These are phyloP conservation scores for Cynodonichthys magdalenae DNA, from an alignment of 2,797 vertebrate species.

Conservation along the genomic window DNA sequence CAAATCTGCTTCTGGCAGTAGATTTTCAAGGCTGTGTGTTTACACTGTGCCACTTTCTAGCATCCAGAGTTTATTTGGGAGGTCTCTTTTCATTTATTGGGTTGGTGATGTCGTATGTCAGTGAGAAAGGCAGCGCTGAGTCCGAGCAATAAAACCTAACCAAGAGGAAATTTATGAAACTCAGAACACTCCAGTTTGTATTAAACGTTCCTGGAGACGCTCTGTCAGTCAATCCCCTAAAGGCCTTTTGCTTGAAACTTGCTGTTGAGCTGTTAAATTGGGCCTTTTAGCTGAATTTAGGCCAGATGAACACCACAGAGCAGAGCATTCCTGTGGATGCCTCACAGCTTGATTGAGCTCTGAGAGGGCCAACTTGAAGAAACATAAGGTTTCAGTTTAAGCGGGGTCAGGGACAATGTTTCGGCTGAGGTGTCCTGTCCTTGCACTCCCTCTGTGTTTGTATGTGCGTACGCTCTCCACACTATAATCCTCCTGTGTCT, in stretches of 20 bases:
- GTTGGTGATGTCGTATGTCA: constrained; percentile 15
- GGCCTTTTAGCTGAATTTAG: constrained; percentile 14
- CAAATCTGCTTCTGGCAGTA: not conserved
- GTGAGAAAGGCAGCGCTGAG: constrained; percentile 7
- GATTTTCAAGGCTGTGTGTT: not conserved
- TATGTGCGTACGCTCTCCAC: constrained; percentile 49
- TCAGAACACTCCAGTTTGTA: constrained; percentile 1
- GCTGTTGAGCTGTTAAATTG: constrained; percentile 5
- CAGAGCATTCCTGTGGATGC: not conserved
- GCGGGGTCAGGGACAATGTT: constrained; percentile 32
- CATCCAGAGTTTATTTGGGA: constrained; percentile 15
- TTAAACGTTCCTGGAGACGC: constrained; percentile 10
- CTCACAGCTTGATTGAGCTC: constrained; percentile 6
- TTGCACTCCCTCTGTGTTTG: constrained; percentile 53
- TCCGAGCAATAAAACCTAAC: constrained; percentile 4
- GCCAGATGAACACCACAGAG: not conserved
- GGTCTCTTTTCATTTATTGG: constrained; percentile 8
- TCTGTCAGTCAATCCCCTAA: not conserved
- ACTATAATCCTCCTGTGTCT: constrained; percentile 80
- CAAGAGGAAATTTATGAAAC: constrained; percentile 7
- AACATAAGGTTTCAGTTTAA: constrained; percentile 40
- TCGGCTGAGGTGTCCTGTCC: constrained; percentile 58
- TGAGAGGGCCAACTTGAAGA: constrained; percentile 1
- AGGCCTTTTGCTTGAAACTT: constrained; percentile 5
- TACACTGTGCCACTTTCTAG: not conserved